Conservation (phyloP, 1,140 invertebrate genomes). For the Ceratitis capitata region DNA sequence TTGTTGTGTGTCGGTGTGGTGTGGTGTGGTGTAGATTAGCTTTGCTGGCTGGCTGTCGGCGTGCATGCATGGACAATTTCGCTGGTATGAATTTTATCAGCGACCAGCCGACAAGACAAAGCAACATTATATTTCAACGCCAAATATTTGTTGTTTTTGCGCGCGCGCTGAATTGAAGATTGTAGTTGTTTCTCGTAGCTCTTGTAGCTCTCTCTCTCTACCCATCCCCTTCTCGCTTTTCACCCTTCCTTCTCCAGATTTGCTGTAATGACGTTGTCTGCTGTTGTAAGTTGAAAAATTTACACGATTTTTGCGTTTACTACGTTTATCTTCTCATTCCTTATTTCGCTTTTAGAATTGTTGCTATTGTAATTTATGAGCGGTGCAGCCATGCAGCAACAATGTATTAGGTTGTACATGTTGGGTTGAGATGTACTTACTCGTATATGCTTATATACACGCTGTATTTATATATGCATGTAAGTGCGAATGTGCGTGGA, state of each 20-base stretch:
- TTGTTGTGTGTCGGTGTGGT: not conserved
- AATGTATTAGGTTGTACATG: conserved; percentile 14
- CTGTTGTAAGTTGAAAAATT: not conserved
- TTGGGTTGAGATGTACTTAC: too few species aligned
- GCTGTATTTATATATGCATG: not conserved
- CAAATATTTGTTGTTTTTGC: not conserved
- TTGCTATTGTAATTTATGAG: not conserved
- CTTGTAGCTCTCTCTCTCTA: not conserved
- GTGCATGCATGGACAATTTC: not conserved
- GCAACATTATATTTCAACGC: not conserved
- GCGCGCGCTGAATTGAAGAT: too few species aligned
- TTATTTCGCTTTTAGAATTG: not conserved
- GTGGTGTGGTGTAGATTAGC: too few species aligned
- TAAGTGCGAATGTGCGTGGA: not conserved
- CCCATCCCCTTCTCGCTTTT: too few species aligned
- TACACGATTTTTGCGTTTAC: conserved; percentile 17
- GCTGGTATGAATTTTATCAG: not conserved
- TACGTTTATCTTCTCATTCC: not conserved
- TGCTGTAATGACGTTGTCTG: not conserved
- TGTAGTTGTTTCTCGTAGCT: not conserved
- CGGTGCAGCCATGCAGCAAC: not conserved
- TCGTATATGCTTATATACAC: not conserved
- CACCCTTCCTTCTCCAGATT: not conserved
- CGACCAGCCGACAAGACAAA: too few species aligned
- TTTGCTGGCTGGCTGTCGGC: not conserved